Evolutionary conservation across 1,140 invertebrate species (phyloP), one percentile per base, ranked within the genome.

Genomic region (Ostrea edulis): DNA sequence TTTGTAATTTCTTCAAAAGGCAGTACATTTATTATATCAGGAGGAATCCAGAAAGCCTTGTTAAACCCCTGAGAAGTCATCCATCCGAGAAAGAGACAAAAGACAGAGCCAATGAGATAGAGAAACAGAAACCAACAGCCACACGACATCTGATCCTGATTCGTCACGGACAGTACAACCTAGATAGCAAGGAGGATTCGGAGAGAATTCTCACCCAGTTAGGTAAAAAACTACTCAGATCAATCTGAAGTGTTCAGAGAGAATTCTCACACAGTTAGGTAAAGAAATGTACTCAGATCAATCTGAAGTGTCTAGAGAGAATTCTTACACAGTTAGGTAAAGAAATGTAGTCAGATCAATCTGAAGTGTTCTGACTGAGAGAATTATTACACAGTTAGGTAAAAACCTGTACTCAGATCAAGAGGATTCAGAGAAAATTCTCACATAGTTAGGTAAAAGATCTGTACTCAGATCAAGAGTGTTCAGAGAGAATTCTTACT

Each of bases 101-200:
- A 58, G 88, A 94, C 84, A 86, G 92, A 44, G 92, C 94, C 35
- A 91, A 93, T 81, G 85, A 93, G 44, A 12, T 93, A 5, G 91
- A 92, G 54, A 92, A 94, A 83, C 91, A 95, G 7, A 97, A 96
- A 89, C 95, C 97, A 0, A 98, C 96, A 93, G 97, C 97, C 5
- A 96, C 96, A 0, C 95, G 98, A 55, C 97, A 99, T 94, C 94
- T 99, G 53, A 96, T 99, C 90, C 96, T 99, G 8, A 97, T 99
- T 89, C 96, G 99, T 55, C 99, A 99, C 95, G 99, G 99, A 0
- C 98, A 99, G 93, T 99, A 99, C 93, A 96, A 98, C 90, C 93
- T 97, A 29, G 95, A 96, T 44, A 98, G 97, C 0, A 94, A 95
- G 68, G 96, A 94, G 22, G 98, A 99, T 94, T 94, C 96, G n/a